Percentiles rank a stretch among this genome's conserved stretches.
These are phyloP conservation scores for Lithobius niger DNA, from an alignment of 1,140 invertebrate genomes.

Conservation along the genomic window DNA sequence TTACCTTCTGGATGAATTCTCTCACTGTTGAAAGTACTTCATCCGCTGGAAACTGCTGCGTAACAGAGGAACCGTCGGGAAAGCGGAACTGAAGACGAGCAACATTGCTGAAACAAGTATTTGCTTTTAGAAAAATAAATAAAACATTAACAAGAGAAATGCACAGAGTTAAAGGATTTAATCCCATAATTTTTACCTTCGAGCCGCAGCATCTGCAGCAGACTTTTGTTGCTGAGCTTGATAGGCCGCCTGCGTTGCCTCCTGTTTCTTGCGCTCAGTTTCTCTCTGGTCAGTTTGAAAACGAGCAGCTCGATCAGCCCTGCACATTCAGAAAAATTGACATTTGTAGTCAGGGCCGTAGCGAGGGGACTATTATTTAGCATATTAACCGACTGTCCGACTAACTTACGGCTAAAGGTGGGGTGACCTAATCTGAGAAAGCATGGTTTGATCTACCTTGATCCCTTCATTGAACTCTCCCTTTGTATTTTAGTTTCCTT, in stretches of 20 bases:
- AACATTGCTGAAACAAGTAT: conserved; percentile 23
- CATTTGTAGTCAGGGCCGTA: too few species aligned
- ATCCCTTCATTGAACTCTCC: too few species aligned
- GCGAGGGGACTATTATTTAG: too few species aligned
- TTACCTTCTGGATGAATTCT: conserved; percentile 39
- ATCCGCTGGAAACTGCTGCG: conserved; percentile 45
- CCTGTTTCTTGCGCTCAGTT: conserved; percentile 21
- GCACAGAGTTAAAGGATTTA: neutral
- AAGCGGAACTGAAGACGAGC: conserved; percentile 68
- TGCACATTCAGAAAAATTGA: too few species aligned
- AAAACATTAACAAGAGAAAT: neutral
- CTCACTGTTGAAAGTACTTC: conserved; percentile 41
- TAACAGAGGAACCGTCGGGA: conserved; percentile 54
- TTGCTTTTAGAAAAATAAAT: conserved; percentile 1
- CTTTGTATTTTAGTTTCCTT: too few species aligned
- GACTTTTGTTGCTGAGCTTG: conserved; percentile 22
- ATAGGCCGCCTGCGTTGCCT: conserved; percentile 17
- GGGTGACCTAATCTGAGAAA: too few species aligned
- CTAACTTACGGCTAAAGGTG: too few species aligned
- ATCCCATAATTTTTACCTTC: conserved; percentile 22
- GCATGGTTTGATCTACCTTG: too few species aligned
- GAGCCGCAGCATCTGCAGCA: conserved; percentile 23
- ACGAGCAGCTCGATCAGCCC: conserved; percentile 29
- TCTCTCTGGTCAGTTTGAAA: conserved; percentile 28
- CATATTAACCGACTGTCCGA: too few species aligned